A percentile compares a stretch with the other conserved stretches of the same genome.
These are phyloP conservation scores for Drosophila meridionalis DNA, from an alignment of 2,888 invertebrate species.

Conservation along the genomic window DNA sequence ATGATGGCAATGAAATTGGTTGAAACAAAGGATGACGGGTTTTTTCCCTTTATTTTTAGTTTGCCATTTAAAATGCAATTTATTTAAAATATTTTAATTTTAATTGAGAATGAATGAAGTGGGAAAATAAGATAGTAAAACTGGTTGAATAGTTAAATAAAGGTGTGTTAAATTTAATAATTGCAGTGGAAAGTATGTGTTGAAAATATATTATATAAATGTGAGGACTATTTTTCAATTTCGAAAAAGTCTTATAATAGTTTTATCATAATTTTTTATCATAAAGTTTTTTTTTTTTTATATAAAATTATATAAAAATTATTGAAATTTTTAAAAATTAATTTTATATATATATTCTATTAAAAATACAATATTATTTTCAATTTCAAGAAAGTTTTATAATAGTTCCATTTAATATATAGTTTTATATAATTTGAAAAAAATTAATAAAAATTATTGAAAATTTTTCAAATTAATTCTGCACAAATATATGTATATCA, in stretches of 20 bases:
- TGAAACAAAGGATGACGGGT: constrained; percentile 26
- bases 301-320: not conserved
- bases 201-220: not conserved
- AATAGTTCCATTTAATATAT: too few species aligned
- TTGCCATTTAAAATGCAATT: constrained; percentile 25
- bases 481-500: not conserved
- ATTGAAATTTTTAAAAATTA: not conserved
- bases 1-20: constrained; percentile 17
- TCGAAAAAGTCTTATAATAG: too few species aligned
- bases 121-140: not conserved
- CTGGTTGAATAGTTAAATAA: not conserved
- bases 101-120: constrained; percentile 27
- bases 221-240: too few species aligned
- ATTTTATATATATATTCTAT: not conserved
- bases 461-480: not conserved
- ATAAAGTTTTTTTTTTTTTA: too few species aligned
- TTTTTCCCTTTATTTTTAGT: constrained; percentile 2
- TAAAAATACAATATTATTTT: too few species aligned
- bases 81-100: constrained; percentile 12
- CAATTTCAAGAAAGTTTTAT: too few species aligned
- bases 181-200: not conserved
- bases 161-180: not conserved
- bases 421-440: too few species aligned
- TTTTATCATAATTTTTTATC: too few species aligned
- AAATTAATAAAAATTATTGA: not conserved